Base-by-base conservation (phyloP, 2,888 invertebrate species). In the Acleris sparsana region DNA sequence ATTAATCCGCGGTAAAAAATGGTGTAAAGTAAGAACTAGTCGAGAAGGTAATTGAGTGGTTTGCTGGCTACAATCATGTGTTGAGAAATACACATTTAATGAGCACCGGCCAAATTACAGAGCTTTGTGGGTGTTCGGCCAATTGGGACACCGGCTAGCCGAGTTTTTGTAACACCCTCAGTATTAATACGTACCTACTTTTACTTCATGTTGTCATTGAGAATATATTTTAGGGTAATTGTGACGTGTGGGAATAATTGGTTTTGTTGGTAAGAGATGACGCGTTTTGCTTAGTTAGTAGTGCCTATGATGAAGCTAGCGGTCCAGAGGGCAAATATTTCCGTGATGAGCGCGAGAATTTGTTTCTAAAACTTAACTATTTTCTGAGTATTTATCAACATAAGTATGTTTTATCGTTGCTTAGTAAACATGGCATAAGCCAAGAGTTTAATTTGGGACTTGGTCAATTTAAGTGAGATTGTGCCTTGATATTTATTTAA, bases 41-140 rank as follows among this genome's bases (percentile, higher is more conserved):
- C 33, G 60, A 57, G 53, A 68, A 60, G 22, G 51, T 63, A 63
- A 68, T 66, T 64, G 63, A 68, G 48, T 60, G 60, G 13, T 44
- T 44, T 53, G 33, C 58, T n/a, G 13, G 39, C 68, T 61, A 63
- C 57, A 63, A 60, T 61, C 63, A 60, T 56, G 68, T 57, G 60
- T 68, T 68, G 53, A 61, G 68, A 62, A 68, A 68, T 55, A 67
- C 57, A 53, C 18, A 43, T 61, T 53, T 68, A 68, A 61, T 68
- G 53, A 68, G 62, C 39, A 53, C 39, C 18, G 60, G 53, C 62
- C 58, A 62, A 68, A 68, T 65, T 63, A 61, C 33, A 52, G 57
- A 53, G 53, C 57, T 63, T 63, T 46, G 68, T 65, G 65, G 68
- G 68, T 56, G 62, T 59, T 60, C 63, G 56, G 51, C 60, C 48